A percentile compares a stretch with the other conserved stretches of the same genome.
Evolutionary conservation across 2,888 invertebrate species (phyloP).

Genomic region (Ceramica pisi): DNA sequence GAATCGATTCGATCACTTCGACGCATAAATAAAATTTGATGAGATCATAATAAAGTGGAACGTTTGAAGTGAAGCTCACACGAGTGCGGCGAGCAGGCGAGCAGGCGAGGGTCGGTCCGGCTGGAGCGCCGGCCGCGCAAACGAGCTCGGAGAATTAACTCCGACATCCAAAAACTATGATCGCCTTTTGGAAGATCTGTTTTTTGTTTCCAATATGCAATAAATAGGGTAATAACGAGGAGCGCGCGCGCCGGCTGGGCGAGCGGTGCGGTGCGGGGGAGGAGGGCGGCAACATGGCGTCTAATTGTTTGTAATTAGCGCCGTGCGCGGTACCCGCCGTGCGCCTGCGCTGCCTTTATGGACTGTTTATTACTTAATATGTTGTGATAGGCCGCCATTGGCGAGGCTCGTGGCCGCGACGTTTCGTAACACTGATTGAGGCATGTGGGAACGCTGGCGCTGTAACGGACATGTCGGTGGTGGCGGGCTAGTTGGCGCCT

Average conservation of each 20-base stretch:
- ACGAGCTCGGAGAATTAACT: slow-evolving; percentile 64
- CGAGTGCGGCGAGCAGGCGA: background rate
- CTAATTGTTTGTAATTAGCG: slow-evolving; percentile 88
- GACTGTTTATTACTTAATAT: slow-evolving; percentile 89
- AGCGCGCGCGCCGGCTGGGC: slow-evolving; percentile 69
- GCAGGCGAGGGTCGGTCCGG: background rate
- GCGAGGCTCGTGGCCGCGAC: slow-evolving; percentile 61
- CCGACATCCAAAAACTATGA: slow-evolving; percentile 72
- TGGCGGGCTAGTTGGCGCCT: slow-evolving; percentile 58
- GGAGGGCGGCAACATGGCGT: slow-evolving; percentile 79
- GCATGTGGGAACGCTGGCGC: slow-evolving; percentile 70
- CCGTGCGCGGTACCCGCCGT: slow-evolving; percentile 67
- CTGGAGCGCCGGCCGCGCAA: slow-evolving; percentile 41
- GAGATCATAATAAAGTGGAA: slow-evolving; percentile 67
- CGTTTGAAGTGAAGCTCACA: slow-evolving; percentile 38
- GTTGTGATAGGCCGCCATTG: slow-evolving; percentile 77
- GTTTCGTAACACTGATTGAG: slow-evolving; percentile 71
- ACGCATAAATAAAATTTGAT: slow-evolving; percentile 67
- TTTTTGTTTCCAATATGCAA: slow-evolving; percentile 86
- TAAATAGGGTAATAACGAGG: slow-evolving; percentile 83
- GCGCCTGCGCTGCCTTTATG: slow-evolving; percentile 78
- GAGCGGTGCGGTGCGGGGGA: slow-evolving; percentile 66
- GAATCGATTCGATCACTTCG: slow-evolving; percentile 65
- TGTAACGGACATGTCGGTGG: slow-evolving; percentile 47
- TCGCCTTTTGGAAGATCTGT: slow-evolving; percentile 72